Base-by-base conservation (phyloP, 2,797 vertebrate species). In the Parotocinclus haroldoi region DNA sequence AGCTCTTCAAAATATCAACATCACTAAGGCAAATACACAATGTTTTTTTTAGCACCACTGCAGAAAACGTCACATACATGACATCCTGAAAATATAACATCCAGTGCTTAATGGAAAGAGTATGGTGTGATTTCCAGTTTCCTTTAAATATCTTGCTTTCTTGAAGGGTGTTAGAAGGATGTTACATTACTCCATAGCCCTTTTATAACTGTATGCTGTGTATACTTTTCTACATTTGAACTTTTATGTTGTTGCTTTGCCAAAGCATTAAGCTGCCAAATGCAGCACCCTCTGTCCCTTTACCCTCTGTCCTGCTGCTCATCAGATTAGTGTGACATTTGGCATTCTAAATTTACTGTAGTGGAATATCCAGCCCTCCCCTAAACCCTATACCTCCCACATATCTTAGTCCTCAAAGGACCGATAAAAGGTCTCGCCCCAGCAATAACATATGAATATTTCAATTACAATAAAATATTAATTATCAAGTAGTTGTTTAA, bases 391-490 rank as follows among this genome's bases (percentile, higher is more conserved):
- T 58, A 61, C 59, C 80, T 75, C 68, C 62, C 69, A 55, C 54
- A 56, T 56, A n/a, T 65, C 66, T 56, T 77, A 68, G 71, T 83
- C 83, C 86, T 86, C 83, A 89, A 58, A 87, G 83, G 80, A 57
- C 81, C 81, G 87, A 90, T 90, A 78, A 90, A 89, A 92, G 87
- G 89, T 87, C 90, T 91, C 87, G 82, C 82, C 84, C 65, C 87
- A 80, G 80, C 81, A 88, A 89, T 88, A 92, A 89, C 83, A 81
- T 90, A 92, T 91, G 85, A 93, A 92, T 94, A 93, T 95, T 95
- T 93, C 88, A 94, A 89, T 91, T 75, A 86, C 74, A 80, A 85
- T 93, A 80, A 93, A 94, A 93, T 93, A 93, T 93, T 94, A 84
- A 88, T 90, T 68, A 66, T 52, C 11, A 38, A 58, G 64, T 80